These are phyloP conservation scores for Prionchulus punctatus DNA, from an alignment of 2,888 invertebrate species.

Conservation along the genomic window DNA sequence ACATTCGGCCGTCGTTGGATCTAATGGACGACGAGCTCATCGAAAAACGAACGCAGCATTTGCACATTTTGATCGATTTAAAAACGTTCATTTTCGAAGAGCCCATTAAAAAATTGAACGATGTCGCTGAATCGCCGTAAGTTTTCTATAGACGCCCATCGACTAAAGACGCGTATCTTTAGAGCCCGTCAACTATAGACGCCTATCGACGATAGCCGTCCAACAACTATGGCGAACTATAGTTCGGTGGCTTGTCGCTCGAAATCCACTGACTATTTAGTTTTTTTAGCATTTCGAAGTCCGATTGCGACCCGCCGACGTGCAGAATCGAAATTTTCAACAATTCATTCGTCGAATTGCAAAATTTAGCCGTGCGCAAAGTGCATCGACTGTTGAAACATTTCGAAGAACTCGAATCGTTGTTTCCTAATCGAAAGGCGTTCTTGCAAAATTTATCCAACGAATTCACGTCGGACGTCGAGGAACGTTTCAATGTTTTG, in stretches of 20 bases:
- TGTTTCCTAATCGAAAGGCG: slow-evolving; percentile 66
- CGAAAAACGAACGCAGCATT: background rate
- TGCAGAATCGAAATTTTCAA: background rate
- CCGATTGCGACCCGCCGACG: background rate
- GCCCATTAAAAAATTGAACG: background rate
- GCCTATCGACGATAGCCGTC: too few relatives aligned
- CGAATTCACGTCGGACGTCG: slow-evolving; percentile 49
- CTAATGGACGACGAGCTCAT: background rate
- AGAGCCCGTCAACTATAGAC: too few relatives aligned
- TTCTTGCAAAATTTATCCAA: slow-evolving; percentile 57
- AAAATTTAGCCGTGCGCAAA: slow-evolving; percentile 28
- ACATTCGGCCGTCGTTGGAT: background rate
- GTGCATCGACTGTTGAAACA: slow-evolving; percentile 54
- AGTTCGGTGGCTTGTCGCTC: background rate
- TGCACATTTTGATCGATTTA: background rate
- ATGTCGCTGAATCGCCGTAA: background rate
- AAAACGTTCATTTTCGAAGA: background rate
- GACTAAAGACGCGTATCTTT: too few relatives aligned
- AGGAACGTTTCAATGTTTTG: slow-evolving; percentile 56
- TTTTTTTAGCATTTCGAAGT: background rate
- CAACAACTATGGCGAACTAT: background rate
- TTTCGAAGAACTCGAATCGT: slow-evolving; percentile 56
- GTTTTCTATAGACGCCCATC: background rate
- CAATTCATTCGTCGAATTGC: background rate
- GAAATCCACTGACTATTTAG: background rate